phyloP scores from a whole-genome alignment of 2,113 vertebrate species.

The Laterallus jamaicensis region DNA sequence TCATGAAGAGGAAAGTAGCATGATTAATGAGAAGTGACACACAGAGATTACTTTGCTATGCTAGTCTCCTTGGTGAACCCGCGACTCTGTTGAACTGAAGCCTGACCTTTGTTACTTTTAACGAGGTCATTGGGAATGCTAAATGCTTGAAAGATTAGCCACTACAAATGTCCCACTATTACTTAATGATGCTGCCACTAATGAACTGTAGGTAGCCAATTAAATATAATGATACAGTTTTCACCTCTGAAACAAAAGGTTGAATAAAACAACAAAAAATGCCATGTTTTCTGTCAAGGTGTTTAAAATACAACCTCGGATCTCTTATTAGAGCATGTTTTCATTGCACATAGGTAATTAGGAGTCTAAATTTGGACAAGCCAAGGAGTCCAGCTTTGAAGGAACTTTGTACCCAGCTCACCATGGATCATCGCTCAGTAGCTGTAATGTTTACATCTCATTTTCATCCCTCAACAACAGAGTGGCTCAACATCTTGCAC shows the following conservation, averaged over 20 bases:
- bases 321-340: neutral
- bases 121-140: constrained; percentile 75
- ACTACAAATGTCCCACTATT: constrained; percentile 44
- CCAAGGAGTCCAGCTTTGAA: neutral
- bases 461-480: neutral
- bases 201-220: constrained; percentile 70
- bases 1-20: constrained; percentile 75
- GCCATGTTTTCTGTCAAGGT: neutral
- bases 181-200: constrained; percentile 50
- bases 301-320: neutral
- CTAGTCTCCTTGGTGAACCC: constrained; percentile 69
- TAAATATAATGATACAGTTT: constrained; percentile 57
- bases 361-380: neutral
- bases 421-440: neutral
- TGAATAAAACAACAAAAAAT: constrained; percentile 20
- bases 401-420: neutral
- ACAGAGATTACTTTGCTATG: constrained; percentile 74
- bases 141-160: constrained; percentile 70
- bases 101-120: constrained; percentile 78
- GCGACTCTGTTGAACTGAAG: constrained; percentile 68
- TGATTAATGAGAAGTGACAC: constrained; percentile 88
- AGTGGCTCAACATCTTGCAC: neutral
- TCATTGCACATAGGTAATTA: neutral
- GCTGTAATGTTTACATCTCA: neutral
- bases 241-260: constrained; percentile 63